Percentiles rank a stretch among this genome's conserved stretches.
phyloP scores from a whole-genome alignment of 1,140 invertebrate genomes.

The Eriocheir sinensis region DNA sequence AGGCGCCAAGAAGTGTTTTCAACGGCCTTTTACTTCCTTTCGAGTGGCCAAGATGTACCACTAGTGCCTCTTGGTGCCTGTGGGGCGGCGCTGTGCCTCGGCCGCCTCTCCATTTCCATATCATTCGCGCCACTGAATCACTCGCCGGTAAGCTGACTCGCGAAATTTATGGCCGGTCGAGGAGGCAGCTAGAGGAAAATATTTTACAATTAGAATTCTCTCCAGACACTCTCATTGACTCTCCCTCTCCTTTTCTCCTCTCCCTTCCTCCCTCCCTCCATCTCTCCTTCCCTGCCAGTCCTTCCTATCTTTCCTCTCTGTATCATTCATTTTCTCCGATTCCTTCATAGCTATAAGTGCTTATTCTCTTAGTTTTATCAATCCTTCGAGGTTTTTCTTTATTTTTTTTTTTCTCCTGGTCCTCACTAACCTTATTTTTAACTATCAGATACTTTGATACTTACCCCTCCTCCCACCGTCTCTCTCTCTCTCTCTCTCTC shows the following conservation, averaged over 20 bases:
- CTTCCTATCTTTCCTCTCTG: not conserved
- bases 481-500: no score
- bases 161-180: not conserved
- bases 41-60: no score
- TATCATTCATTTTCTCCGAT: not conserved
- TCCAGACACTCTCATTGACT: constrained; percentile 40
- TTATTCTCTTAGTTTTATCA: no score
- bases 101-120: constrained; percentile 46
- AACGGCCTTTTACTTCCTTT: no score
- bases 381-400: no score
- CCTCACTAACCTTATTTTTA: no score
- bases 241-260: not conserved
- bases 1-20: no score
- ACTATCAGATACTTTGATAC: not conserved
- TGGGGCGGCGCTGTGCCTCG: no score
- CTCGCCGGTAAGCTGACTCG: not conserved
- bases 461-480: not conserved
- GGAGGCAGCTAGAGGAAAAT: constrained; percentile 36
- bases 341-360: no score
- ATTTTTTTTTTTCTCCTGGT: no score
- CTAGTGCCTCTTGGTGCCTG: no score
- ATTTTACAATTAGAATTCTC: constrained; percentile 56
- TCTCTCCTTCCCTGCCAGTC: no score
- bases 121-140: constrained; percentile 41
- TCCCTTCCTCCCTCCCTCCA: not conserved